phyloP scores from a whole-genome alignment of 2,888 invertebrate genomes.

The Thymelicus lineola region DNA sequence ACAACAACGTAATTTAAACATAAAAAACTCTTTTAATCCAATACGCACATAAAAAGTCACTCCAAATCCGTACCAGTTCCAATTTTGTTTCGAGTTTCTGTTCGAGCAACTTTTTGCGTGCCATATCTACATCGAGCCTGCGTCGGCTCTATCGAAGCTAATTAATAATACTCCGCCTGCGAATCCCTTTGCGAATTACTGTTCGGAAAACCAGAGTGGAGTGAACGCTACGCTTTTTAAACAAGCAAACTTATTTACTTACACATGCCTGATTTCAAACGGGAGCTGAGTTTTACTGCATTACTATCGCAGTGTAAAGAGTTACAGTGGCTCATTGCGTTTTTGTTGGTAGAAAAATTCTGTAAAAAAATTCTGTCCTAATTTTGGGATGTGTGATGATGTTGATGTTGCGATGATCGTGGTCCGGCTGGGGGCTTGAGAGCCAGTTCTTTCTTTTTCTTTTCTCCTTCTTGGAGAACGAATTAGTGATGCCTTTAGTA shows the following conservation, averaged over 20 bases:
- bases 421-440: no score
- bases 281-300: slow-evolving; percentile 5
- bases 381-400: no score
- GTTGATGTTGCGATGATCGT: no score
- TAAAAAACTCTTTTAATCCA: slow-evolving; percentile 12
- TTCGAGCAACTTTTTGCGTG: slow-evolving; percentile 49
- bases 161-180: slow-evolving; percentile 46
- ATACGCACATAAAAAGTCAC: slow-evolving; percentile 10
- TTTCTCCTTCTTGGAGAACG: no score
- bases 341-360: no score
- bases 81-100: slow-evolving; percentile 32
- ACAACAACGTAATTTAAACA: background rate
- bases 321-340: background rate
- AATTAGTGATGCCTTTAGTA: no score
- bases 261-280: slow-evolving; percentile 25
- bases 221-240: slow-evolving; percentile 32
- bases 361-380: no score
- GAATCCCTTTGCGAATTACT: slow-evolving; percentile 36
- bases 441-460: no score
- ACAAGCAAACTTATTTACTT: slow-evolving; percentile 33
- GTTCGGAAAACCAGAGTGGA: slow-evolving; percentile 31
- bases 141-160: slow-evolving; percentile 50
- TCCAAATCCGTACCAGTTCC: slow-evolving; percentile 16
- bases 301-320: background rate
- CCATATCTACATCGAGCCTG: slow-evolving; percentile 60